Evolutionary conservation across 2,113 vertebrate genomes (phyloP).

Genomic region (Phasianus colchicus): DNA sequence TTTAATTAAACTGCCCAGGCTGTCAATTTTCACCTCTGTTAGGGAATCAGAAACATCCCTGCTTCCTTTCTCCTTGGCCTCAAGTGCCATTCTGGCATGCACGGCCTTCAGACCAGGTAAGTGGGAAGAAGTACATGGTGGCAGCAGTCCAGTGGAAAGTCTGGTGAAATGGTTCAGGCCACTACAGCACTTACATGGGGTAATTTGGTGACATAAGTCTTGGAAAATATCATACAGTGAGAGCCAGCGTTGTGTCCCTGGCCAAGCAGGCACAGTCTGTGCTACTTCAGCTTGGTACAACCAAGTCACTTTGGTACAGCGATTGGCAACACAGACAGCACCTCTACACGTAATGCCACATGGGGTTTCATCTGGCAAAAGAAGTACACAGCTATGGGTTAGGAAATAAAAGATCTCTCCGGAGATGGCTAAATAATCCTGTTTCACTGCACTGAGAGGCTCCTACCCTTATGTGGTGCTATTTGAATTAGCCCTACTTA

Average conservation of each 20-base stretch:
- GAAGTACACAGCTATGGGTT: background rate
- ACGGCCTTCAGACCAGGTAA: background rate
- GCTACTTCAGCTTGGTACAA: background rate
- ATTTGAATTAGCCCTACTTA: background rate
- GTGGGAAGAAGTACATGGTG: rapidly evolving
- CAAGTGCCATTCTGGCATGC: background rate
- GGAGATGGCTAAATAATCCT: background rate
- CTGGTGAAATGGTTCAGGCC: background rate
- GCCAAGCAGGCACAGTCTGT: background rate
- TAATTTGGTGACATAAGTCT: background rate
- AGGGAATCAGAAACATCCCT: background rate
- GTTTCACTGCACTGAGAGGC: background rate
- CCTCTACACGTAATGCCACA: background rate
- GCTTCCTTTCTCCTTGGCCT: background rate
- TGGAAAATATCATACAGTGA: background rate
- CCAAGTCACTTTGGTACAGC: background rate
- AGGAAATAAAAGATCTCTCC: background rate
- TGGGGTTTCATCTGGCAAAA: rapidly evolving
- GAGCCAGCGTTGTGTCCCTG: background rate
- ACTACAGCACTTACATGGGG: background rate
- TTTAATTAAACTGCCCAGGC: background rate
- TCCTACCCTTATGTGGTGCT: background rate
- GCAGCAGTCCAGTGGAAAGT: background rate
- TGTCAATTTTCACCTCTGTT: background rate
- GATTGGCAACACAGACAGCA: background rate